Percentiles rank a stretch among this genome's conserved stretches.
Evolutionary conservation across 2,888 invertebrate species (phyloP).

Genomic region (Malacosoma neustria): DNA sequence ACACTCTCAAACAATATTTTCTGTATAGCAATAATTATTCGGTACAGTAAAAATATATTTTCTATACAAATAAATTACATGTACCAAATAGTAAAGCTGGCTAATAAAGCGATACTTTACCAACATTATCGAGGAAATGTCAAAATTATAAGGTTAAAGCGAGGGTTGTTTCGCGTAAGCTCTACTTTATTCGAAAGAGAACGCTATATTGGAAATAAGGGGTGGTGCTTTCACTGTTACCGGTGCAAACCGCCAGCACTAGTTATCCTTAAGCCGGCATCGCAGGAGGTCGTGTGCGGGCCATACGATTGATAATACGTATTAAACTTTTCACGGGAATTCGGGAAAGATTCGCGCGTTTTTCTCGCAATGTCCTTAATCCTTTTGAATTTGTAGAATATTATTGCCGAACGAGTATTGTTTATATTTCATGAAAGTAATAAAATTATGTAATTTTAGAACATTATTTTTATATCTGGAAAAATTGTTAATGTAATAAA

Average conservation of each 20-base stretch:
- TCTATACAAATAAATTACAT: too few species aligned
- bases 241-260: slow-evolving; percentile 42
- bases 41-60: too few species aligned
- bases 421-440: too few species aligned
- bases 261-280: slow-evolving; percentile 41
- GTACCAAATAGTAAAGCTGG: neutral
- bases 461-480: too few species aligned
- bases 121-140: slow-evolving; percentile 19
- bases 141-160: slow-evolving; percentile 38
- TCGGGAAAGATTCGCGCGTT: slow-evolving; percentile 43
- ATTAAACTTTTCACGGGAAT: slow-evolving; percentile 66
- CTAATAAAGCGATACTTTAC: neutral
- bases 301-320: slow-evolving; percentile 19
- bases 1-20: too few species aligned
- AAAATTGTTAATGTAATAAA: too few species aligned
- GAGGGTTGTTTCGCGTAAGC: slow-evolving; percentile 32
- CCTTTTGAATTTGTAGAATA: slow-evolving; percentile 62
- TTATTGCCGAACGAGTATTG: slow-evolving; percentile 23
- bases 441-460: too few species aligned
- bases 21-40: too few species aligned
- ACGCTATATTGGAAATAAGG: slow-evolving; percentile 34
- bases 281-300: slow-evolving; percentile 31
- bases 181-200: slow-evolving; percentile 40
- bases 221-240: slow-evolving; percentile 41
- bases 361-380: slow-evolving; percentile 47